Evolutionary conservation across 2,113 vertebrate species (phyloP), one percentile per base, ranked within the genome.

Genomic region (Heloderma charlesbogerti): DNA sequence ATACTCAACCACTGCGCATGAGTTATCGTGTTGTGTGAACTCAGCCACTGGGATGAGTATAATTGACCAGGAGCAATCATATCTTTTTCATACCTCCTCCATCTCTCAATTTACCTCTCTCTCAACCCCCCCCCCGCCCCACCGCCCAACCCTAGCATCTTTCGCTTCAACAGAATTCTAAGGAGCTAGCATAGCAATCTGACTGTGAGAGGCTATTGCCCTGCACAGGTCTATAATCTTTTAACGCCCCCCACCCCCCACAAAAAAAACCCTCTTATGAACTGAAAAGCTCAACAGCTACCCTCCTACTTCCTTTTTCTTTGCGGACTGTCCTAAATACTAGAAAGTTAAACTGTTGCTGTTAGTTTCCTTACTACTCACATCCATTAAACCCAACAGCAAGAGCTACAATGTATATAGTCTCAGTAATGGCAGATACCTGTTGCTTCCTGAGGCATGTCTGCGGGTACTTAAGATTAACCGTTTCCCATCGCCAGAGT

Each of bases 401-500:
- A 40, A 85, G 87, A 93, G 69, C 84, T 57, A 92, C 54, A 20
- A n/a, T n/a, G n/a, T n/a, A n/a, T n/a, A n/a, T n/a, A n/a, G 57
- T 79, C 63, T 43, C 87, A 0, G 88, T 78, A 85, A 80, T 80
- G 90, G 85, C 48, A 6, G 88, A 22, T 34, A 78, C 88, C 80
- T 12, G 40, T 87, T 63, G 48, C 8, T 27, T 29, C 22, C 66
- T 51, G 7, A 29, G 29, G 6, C 69, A 86, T 78, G 87, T 48
- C 12, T 89, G n/a, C 91, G 86, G 16, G 63, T 66, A 79, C 12
- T 22, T 90, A 89, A 92, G 75, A 92, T 94, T 94, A 95, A 93
- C 95, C 90, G 92, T 94, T 95, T 94, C 90, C 92, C 60, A 92
- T 92, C 16, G 81, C 92, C 80, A 0, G 5, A 89, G 84, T 48